Conservation (phyloP, 2,113 vertebrate genomes). For the Serilophus lunatus region DNA sequence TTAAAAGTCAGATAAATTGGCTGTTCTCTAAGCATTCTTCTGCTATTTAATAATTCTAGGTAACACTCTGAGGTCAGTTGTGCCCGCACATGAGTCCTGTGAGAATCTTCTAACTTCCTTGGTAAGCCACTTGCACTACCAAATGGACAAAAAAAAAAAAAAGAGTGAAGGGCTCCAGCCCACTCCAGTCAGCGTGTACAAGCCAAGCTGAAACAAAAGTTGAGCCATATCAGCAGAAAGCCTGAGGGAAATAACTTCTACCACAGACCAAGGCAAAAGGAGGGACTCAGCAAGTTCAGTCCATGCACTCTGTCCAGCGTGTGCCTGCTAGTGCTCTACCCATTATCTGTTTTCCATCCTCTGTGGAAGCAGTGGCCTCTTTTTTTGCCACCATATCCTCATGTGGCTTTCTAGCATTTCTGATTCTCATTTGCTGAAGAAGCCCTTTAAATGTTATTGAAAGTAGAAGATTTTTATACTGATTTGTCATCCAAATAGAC, state of each 20-base stretch:
- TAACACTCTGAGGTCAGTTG: neutral
- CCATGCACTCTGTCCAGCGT: neutral
- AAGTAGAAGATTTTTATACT: constrained; percentile 7
- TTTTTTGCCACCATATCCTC: neutral
- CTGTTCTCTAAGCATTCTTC: neutral
- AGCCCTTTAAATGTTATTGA: neutral
- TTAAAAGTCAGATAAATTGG: neutral
- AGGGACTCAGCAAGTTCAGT: neutral
- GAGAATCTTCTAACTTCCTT: neutral
- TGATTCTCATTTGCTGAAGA: neutral
- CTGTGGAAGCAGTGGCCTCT: neutral
- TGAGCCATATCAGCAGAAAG: neutral
- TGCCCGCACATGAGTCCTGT: neutral
- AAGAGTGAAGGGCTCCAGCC: neutral
- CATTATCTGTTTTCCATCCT: neutral
- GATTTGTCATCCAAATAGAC: constrained; percentile 19
- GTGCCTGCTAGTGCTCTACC: neutral
- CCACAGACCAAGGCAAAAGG: neutral
- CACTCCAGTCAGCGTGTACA: neutral
- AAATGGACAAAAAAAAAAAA: neutral
- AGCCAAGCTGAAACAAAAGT: neutral
- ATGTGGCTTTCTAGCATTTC: neutral
- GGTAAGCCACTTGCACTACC: neutral
- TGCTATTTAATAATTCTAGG: neutral
- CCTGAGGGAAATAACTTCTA: neutral